Evolutionary conservation across 2,888 invertebrate species (phyloP).

Genomic region (Mystacides longicornis): DNA sequence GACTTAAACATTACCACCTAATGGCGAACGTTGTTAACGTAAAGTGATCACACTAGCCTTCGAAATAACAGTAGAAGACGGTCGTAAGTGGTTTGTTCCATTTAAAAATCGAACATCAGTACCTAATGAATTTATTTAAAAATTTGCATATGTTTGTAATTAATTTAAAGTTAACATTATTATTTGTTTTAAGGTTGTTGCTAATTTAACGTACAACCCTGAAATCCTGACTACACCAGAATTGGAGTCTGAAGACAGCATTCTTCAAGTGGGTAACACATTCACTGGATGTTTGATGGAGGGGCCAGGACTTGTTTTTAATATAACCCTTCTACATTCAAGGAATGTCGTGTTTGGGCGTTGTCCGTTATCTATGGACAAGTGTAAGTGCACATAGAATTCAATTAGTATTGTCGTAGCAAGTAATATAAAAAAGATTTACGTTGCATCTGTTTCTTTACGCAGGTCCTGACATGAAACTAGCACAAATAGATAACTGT

Average conservation of each 20-base stretch:
- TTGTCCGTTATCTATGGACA: slow-evolving; percentile 67
- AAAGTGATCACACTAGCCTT: too few relatives aligned
- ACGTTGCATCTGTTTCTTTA: too few relatives aligned
- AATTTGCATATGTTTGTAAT: too few relatives aligned
- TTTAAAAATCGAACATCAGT: too few relatives aligned
- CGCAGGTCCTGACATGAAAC: too few relatives aligned
- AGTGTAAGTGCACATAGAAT: slow-evolving; percentile 63
- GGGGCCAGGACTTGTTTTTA: slow-evolving; percentile 80
- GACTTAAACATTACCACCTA: too few relatives aligned
- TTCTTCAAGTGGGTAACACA: slow-evolving; percentile 70
- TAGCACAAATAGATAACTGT: slow-evolving; percentile 64
- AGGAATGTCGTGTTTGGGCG: slow-evolving; percentile 65
- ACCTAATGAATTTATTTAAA: too few relatives aligned
- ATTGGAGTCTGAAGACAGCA: slow-evolving; percentile 62
- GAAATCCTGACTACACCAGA: slow-evolving; percentile 67
- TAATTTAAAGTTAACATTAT: too few relatives aligned
- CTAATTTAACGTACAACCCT: slow-evolving; percentile 71
- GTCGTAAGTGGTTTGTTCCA: too few relatives aligned
- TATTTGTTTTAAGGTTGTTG: slow-evolving; percentile 50
- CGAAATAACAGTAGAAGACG: too few relatives aligned
- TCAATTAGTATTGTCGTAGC: neutral
- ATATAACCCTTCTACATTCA: slow-evolving; percentile 51
- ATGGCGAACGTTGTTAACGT: too few relatives aligned
- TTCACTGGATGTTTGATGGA: slow-evolving; percentile 80
- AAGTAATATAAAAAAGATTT: too few relatives aligned